A percentile compares a stretch with the other conserved stretches of the same genome.
Conservation (phyloP, 2,113 vertebrate genomes). For the Lampris megalopsis region DNA sequence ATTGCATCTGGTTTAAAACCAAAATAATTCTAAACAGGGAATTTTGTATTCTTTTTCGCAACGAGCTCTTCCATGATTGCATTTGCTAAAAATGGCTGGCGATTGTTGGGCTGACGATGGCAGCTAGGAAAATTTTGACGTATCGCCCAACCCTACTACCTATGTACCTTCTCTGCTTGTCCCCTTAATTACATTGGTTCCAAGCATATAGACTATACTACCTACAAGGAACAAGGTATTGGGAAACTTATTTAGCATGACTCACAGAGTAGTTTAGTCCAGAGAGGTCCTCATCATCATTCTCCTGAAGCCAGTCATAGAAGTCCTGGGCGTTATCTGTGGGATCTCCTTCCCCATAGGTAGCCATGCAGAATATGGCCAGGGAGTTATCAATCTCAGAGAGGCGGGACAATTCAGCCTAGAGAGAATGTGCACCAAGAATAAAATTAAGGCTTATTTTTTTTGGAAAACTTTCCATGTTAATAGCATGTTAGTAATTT, state of each 20-base stretch:
- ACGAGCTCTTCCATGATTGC: no score
- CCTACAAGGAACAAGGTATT: background rate
- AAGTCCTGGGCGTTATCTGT: conserved; percentile 98
- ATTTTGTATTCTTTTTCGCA: no score
- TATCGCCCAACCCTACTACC: no score
- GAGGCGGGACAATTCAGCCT: conserved; percentile 91
- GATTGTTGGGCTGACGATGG: no score
- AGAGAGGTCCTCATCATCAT: conserved; percentile 83
- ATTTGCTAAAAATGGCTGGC: no score
- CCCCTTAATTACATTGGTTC: no score
- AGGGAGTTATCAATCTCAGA: conserved; percentile 91
- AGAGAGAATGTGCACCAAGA: background rate
- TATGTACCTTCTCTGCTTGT: no score
- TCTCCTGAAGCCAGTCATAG: conserved; percentile 96
- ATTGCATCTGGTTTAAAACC: no score
- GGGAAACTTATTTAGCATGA: conserved; percentile 17
- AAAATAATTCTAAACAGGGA: no score
- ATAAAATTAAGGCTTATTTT: background rate
- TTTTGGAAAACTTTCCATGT: no score
- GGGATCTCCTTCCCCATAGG: conserved; percentile 95
- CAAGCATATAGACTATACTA: background rate
- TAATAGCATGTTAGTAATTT: no score
- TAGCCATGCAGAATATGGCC: conserved; percentile 97
- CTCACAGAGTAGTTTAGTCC: conserved; percentile 93
- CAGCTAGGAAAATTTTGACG: no score